phyloP scores from a whole-genome alignment of 1,140 invertebrate genomes.

The Wasmannia auropunctata region DNA sequence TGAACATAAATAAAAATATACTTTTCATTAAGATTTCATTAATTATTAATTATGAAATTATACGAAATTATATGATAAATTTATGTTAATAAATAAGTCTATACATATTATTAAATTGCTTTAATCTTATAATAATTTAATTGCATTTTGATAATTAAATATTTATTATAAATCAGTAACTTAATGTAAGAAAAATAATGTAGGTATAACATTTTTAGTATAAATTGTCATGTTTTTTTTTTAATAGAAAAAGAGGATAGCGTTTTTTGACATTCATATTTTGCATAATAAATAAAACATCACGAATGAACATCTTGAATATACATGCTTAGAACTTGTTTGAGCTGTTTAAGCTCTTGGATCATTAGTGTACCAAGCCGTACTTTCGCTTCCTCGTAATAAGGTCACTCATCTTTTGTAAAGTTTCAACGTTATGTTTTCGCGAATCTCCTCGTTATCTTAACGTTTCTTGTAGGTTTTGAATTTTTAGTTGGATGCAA shows the following conservation, averaged over 20 bases:
- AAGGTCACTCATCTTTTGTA: constrained; percentile 20
- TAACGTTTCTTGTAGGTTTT: constrained; percentile 37
- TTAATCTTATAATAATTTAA: not conserved
- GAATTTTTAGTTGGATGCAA: constrained; percentile 45
- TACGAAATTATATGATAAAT: not conserved
- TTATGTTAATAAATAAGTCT: not conserved
- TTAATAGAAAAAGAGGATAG: not conserved
- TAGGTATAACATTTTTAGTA: not conserved
- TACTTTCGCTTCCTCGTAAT: constrained; percentile 9
- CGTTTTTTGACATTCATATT: not conserved
- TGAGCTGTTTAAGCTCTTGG: not conserved
- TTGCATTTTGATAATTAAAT: not conserved
- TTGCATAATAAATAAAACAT: not conserved
- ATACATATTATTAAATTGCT: not conserved
- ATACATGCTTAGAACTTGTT: not conserved
- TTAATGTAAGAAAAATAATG: not conserved
- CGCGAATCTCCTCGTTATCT: constrained; percentile 26
- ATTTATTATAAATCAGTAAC: not conserved
- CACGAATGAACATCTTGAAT: not conserved
- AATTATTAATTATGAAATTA: not conserved
- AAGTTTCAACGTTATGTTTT: constrained; percentile 24
- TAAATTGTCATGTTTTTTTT: not conserved
- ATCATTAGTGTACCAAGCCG: not conserved
- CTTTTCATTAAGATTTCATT: not conserved
- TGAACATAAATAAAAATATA: not conserved